Percentiles rank a stretch among this genome's conserved stretches.
These are phyloP conservation scores for Scatophagus argus DNA, from an alignment of 2,113 vertebrate species.

Conservation along the genomic window DNA sequence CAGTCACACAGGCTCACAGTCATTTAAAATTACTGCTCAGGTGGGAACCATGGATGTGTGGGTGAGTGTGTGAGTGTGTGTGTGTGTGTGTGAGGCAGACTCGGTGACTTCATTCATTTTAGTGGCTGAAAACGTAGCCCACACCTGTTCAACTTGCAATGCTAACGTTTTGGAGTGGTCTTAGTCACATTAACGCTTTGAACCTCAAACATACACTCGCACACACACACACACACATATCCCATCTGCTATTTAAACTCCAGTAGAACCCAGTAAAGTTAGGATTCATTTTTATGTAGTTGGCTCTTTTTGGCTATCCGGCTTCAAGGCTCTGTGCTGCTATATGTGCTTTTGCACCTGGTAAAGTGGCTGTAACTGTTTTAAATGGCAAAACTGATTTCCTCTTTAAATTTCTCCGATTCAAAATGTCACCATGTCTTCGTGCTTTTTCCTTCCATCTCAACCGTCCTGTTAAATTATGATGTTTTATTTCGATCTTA, in stretches of 20 bases:
- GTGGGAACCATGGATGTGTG: slow-evolving; percentile 59
- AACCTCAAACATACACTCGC: slow-evolving; percentile 47
- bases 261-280: slow-evolving; percentile 72
- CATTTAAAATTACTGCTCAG: slow-evolving; percentile 76
- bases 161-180: slow-evolving; percentile 62
- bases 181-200: slow-evolving; percentile 76
- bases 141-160: slow-evolving; percentile 66
- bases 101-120: slow-evolving; percentile 65
- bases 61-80: slow-evolving; percentile 18
- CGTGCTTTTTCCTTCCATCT: slow-evolving; percentile 8
- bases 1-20: slow-evolving; percentile 56
- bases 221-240: slow-evolving; percentile 22
- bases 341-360: slow-evolving; percentile 60
- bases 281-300: slow-evolving; percentile 65
- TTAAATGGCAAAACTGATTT: slow-evolving; percentile 57
- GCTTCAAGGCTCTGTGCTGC: slow-evolving; percentile 34
- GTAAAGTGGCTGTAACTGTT: slow-evolving; percentile 61
- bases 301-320: slow-evolving; percentile 42
- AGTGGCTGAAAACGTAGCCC: slow-evolving; percentile 61
- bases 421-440: slow-evolving; percentile 29
- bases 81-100: slow-evolving; percentile 16
- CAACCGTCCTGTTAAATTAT: slow-evolving; percentile 7
- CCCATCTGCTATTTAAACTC: slow-evolving; percentile 73
- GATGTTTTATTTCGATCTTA: neutral
- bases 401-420: slow-evolving; percentile 34